These are phyloP conservation scores for Ceratoteleas bidentatus DNA, from an alignment of 1,140 invertebrate genomes.

Conservation along the genomic window DNA sequence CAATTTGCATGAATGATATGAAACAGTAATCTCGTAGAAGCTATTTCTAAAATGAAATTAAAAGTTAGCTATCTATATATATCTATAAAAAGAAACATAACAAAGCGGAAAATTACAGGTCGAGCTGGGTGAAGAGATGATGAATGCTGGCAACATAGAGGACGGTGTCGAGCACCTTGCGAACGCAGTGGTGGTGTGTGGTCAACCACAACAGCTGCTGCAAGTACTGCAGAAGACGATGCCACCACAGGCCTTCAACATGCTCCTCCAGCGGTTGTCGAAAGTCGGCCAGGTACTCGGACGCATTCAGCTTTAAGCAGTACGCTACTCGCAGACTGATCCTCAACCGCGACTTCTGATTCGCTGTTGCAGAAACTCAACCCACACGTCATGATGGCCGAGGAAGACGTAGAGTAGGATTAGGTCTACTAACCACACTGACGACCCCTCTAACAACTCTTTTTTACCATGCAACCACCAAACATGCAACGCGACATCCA, in stretches of 20 bases:
- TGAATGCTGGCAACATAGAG: too few species aligned
- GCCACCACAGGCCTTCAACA: constrained; percentile 94
- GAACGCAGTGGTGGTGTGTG: constrained; percentile 97
- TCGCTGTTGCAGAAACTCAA: constrained; percentile 74
- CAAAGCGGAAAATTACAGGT: too few species aligned
- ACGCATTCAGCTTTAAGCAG: constrained; percentile 70
- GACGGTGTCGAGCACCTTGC: too few species aligned
- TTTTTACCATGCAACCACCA: constrained; percentile 43
- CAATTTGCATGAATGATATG: too few species aligned
- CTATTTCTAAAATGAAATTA: too few species aligned
- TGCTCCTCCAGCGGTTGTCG: constrained; percentile 92
- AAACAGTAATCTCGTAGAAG: too few species aligned
- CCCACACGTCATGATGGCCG: constrained; percentile 74
- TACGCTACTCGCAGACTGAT: constrained; percentile 15
- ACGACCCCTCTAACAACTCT: constrained; percentile 40
- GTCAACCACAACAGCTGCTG: constrained; percentile 95
- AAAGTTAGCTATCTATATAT: too few species aligned
- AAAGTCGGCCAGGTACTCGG: constrained; percentile 80
- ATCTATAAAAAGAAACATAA: too few species aligned
- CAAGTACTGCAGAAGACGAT: constrained; percentile 96
- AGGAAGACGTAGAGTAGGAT: constrained; percentile 78
- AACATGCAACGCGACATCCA: constrained; percentile 36
- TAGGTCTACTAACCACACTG: constrained; percentile 56
- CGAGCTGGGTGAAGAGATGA: too few species aligned
- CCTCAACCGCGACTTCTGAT: constrained; percentile 10